Percentiles rank a stretch among this genome's conserved stretches.
These are phyloP conservation scores for Labeo calbasu DNA, from an alignment of 2,797 vertebrate species.

Conservation along the genomic window DNA sequence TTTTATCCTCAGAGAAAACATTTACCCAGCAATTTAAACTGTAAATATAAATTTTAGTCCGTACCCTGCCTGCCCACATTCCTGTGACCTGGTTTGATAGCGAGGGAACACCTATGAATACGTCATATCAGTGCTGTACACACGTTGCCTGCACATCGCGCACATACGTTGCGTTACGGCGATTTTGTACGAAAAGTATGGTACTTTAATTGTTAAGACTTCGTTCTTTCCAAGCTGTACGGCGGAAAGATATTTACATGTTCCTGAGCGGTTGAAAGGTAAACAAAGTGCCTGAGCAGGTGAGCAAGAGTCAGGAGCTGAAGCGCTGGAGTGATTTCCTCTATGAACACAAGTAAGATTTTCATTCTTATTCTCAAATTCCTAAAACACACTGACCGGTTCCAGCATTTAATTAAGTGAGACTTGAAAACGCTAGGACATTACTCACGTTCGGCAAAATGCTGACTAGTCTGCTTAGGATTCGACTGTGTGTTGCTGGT, in stretches of 20 bases:
- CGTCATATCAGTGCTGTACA: conserved; percentile 26
- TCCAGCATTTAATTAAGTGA: not conserved
- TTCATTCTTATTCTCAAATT: not conserved
- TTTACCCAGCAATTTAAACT: not conserved
- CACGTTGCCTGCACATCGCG: not conserved
- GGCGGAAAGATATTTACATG: not conserved
- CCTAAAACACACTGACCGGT: not conserved
- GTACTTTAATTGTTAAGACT: not conserved
- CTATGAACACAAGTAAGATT: conserved; percentile 15
- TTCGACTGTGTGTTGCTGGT: not conserved
- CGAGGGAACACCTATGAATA: conserved; percentile 31
- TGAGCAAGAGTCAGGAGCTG: conserved; percentile 14
- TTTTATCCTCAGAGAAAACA: not conserved
- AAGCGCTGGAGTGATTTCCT: not conserved
- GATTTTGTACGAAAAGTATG: not conserved
- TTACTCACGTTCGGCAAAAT: not conserved
- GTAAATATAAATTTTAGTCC: not conserved
- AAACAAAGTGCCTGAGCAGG: conserved; percentile 13
- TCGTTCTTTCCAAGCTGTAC: not conserved
- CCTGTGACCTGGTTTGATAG: not conserved
- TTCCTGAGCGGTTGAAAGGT: not conserved
- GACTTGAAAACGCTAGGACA: not conserved
- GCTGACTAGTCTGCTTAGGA: not conserved
- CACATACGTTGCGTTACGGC: not conserved
- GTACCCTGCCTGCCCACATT: not conserved